Evolutionary conservation across 2,113 vertebrate genomes (phyloP), one percentile per base, ranked within the genome.

Genomic region (Carassius carassius): DNA sequence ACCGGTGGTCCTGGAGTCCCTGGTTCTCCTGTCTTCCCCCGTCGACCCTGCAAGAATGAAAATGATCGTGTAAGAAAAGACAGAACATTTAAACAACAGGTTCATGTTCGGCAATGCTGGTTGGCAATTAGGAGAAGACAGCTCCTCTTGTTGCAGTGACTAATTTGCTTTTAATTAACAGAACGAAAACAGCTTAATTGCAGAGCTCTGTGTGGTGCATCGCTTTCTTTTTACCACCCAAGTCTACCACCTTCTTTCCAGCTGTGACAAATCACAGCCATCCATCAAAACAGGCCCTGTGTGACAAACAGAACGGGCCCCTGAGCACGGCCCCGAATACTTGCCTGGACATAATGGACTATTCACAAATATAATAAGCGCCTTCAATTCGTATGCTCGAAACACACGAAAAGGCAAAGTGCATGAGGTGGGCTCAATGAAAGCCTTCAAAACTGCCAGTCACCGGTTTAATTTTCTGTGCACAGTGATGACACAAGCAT

Each of bases 121-220:
- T 13, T 32, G 32, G 65, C 78, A 84, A 70, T 84, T 85, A 82
- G 74, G 63, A 25, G 51, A 56, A 5, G 78, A 75, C 54, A 74
- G 89, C 89, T 90, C 86, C 90, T 93, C 90, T 86, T 90, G 91
- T 90, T 85, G 79, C 90, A 88, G 86, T 88, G 89, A 92, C 91
- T 94, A 94, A 94, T 94, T 93, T 90, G 90, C 89, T 92, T 94
- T 94, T 93, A 94, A 94, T 94, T 92, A 94, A 93, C 91, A 90
- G 91, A 88, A 91, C 91, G 91, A 92, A 93, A 94, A 94, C 92
- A 92, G 89, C 91, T 93, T 94, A 93, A 94, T 94, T 92, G 93
- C 91, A 84, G 89, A 92, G 89, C 93, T 90, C 91, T 63, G 90
- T 92, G 93, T 92, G 92, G 91, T 89, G 90, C 89, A 87, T 86